Evolutionary conservation across 2,888 invertebrate species (phyloP).

Genomic region (Patella pellucida): DNA sequence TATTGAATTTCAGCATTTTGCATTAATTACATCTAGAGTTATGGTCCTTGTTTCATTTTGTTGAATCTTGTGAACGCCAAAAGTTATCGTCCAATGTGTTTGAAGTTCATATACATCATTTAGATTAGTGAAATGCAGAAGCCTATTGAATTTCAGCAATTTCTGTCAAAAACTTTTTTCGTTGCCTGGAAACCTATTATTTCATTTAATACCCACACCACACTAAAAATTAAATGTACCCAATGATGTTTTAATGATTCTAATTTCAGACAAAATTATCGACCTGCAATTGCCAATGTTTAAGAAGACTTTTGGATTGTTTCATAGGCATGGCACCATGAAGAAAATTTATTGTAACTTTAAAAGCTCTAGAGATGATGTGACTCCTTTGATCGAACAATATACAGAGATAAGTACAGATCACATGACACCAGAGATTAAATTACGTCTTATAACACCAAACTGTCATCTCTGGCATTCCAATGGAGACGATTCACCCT

Average conservation of each 20-base stretch:
- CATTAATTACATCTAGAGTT: no score
- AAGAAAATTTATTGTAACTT: background rate
- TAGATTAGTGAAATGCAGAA: no score
- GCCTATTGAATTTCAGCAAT: no score
- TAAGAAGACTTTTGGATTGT: background rate
- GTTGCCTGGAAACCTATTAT: no score
- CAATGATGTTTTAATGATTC: slow-evolving; percentile 11
- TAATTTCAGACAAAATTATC: background rate
- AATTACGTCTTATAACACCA: slow-evolving; percentile 77
- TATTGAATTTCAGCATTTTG: no score
- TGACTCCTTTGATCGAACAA: slow-evolving; percentile 31
- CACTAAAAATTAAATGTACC: no score
- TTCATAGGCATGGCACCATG: background rate
- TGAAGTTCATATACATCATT: no score
- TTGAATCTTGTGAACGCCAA: no score
- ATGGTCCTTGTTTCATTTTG: no score
- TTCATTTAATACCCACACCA: no score
- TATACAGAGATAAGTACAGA: slow-evolving; percentile 51
- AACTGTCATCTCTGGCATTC: slow-evolving; percentile 77
- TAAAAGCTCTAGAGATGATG: background rate
- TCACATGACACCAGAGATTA: slow-evolving; percentile 78
- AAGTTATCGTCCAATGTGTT: no score
- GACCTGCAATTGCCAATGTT: background rate
- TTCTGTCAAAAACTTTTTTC: no score
- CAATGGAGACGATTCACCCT: slow-evolving; percentile 67